These are phyloP conservation scores for Zenarchopterus dispar DNA, from an alignment of 2,797 vertebrate species.

Conservation along the genomic window DNA sequence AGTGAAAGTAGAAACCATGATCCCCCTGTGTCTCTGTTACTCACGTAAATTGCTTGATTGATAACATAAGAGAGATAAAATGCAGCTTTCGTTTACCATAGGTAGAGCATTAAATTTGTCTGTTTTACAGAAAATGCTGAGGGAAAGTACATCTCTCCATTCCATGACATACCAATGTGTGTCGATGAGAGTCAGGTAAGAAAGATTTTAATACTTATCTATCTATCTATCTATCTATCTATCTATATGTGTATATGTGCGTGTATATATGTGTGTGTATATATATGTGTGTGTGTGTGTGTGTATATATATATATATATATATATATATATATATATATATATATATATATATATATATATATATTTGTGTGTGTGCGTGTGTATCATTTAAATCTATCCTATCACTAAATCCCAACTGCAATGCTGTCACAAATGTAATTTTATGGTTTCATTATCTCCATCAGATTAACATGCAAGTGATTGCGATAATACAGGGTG, in stretches of 20 bases:
- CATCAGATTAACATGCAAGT: neutral
- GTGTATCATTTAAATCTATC: neutral
- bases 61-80: neutral
- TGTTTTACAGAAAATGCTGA: slow-evolving; percentile 87
- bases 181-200: slow-evolving; percentile 88
- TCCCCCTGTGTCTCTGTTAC: neutral
- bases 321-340: too few relatives aligned
- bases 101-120: neutral
- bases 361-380: too few relatives aligned
- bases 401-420: neutral
- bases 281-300: too few relatives aligned
- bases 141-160: slow-evolving; percentile 92
- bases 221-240: too few relatives aligned
- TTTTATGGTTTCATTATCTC: neutral
- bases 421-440: neutral
- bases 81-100: neutral
- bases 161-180: slow-evolving; percentile 93
- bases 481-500: slow-evolving; percentile 1
- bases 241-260: too few relatives aligned
- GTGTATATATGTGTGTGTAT: too few relatives aligned
- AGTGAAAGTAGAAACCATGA: slow-evolving; percentile 4
- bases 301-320: too few relatives aligned
- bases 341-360: too few relatives aligned
- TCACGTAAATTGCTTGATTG: neutral
- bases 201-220: neutral